Evolutionary conservation across 2,113 vertebrate species (phyloP).

Genomic region (Cichladusa arquata): DNA sequence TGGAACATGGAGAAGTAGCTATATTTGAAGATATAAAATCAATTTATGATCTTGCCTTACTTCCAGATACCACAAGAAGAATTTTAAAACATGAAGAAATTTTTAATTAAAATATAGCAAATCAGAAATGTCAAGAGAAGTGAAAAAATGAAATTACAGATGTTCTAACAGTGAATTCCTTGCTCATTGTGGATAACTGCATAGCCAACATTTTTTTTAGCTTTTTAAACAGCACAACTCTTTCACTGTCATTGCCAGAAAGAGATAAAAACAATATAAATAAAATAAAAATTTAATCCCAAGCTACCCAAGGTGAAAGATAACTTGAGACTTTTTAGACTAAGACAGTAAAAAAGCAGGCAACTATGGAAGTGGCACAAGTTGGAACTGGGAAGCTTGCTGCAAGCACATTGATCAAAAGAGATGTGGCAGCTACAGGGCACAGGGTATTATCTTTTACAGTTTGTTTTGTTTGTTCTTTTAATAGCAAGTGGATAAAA

Average conservation of each 20-base stretch:
- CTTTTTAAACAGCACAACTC: not conserved
- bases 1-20: not conserved
- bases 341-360: not conserved
- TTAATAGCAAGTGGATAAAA: slow-evolving; percentile 22
- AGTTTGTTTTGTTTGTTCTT: slow-evolving; percentile 20
- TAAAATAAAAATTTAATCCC: not conserved
- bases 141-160: not conserved
- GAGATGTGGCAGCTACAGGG: not conserved
- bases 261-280: not conserved
- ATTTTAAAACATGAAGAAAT: not conserved
- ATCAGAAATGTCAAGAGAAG: not conserved
- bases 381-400: not conserved
- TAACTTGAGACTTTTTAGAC: not conserved
- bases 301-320: rapidly evolving
- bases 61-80: not conserved
- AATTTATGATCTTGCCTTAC: not conserved
- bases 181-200: not conserved
- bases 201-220: not conserved
- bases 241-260: not conserved
- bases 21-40: not conserved
- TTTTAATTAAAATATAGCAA: not conserved
- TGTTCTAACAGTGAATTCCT: not conserved
- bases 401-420: not conserved
- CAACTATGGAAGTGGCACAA: not conserved
- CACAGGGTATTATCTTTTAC: slow-evolving; percentile 6